phyloP scores from a whole-genome alignment of 1,140 invertebrate genomes.

The Dendroctonus valens region DNA sequence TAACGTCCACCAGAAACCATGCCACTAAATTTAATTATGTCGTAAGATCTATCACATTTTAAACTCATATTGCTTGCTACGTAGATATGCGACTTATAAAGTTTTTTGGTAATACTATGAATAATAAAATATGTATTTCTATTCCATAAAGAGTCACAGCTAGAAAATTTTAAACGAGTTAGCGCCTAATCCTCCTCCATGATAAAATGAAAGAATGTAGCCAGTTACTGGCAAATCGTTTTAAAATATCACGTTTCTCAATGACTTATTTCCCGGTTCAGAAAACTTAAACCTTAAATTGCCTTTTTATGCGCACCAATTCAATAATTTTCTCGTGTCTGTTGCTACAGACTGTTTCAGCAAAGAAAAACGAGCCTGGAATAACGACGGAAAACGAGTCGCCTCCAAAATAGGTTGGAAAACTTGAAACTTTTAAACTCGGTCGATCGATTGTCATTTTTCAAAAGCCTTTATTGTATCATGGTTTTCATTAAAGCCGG shows the following conservation, averaged over 20 bases:
- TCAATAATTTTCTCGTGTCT: conserved; percentile 7
- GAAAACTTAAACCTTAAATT: conserved; percentile 7
- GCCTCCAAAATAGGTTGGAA: conserved; percentile 8
- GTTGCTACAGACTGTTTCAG: conserved; percentile 1
- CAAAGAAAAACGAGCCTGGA: conserved; percentile 1
- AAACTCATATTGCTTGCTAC: no score
- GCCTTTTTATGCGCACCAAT: conserved; percentile 3
- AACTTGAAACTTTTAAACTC: conserved; percentile 7
- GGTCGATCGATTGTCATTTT: conserved; percentile 7
- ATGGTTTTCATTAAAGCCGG: background rate
- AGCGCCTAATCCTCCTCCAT: no score
- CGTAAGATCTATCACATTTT: no score
- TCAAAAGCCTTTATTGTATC: conserved; percentile 1
- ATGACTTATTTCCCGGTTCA: background rate
- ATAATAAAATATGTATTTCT: no score
- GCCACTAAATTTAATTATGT: no score
- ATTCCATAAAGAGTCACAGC: no score
- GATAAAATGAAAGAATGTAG: no score
- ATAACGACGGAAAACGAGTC: background rate
- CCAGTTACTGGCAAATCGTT: no score
- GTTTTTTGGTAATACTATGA: no score
- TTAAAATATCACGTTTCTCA: background rate
- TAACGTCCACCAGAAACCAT: no score
- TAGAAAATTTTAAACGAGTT: no score
- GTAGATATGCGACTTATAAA: no score